phyloP scores from a whole-genome alignment of 2,888 invertebrate species.

The Melanostoma mellinum region DNA sequence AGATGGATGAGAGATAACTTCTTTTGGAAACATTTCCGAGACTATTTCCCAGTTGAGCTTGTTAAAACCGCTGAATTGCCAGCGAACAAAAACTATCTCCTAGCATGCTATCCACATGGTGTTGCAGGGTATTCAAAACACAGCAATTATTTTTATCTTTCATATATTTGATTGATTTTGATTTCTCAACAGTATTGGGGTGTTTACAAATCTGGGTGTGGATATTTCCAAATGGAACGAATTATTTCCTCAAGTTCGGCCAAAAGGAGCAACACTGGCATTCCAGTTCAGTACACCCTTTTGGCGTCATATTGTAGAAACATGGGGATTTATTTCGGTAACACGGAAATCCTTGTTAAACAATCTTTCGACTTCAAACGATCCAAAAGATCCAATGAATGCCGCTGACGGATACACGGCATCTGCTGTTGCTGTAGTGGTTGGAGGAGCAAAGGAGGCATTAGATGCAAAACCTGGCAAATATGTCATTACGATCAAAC shows the following conservation, averaged over 20 bases:
- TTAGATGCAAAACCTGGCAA: conserved; percentile 90
- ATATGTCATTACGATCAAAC: conserved; percentile 88
- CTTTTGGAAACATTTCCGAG: conserved; percentile 89
- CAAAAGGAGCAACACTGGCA: conserved; percentile 86
- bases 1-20: conserved; percentile 86
- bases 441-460: conserved; percentile 95
- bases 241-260: conserved; percentile 86
- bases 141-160: not conserved
- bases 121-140: conserved; percentile 83
- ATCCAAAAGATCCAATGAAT: conserved; percentile 78
- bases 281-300: conserved; percentile 89
- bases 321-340: conserved; percentile 84
- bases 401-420: conserved; percentile 79
- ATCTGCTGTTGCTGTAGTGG: conserved; percentile 87
- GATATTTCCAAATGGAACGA: conserved; percentile 83
- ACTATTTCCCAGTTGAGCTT: conserved; percentile 93
- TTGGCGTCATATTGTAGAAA: conserved; percentile 86
- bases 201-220: conserved; percentile 90
- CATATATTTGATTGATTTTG: too few species aligned
- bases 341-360: conserved; percentile 77
- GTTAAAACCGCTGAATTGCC: conserved; percentile 92
- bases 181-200: conserved; percentile 85
- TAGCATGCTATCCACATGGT: conserved; percentile 96
- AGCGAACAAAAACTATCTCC: conserved; percentile 90
- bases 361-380: conserved; percentile 81